phyloP scores from a whole-genome alignment of 2,888 invertebrate genomes.

The Notocelia uddmanniana region DNA sequence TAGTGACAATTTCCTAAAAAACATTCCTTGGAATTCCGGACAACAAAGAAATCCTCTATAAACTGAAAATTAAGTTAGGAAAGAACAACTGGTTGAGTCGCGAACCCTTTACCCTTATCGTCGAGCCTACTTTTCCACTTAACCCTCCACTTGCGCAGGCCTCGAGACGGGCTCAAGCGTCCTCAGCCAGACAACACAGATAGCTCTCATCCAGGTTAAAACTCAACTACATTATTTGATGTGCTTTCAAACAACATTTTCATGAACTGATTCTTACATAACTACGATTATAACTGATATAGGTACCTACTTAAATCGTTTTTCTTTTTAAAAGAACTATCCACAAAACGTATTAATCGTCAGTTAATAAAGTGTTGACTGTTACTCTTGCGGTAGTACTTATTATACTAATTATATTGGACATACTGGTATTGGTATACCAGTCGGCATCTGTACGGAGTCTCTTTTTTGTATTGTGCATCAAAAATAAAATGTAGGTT shows the following conservation, averaged over 20 bases:
- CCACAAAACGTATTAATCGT: too few species aligned
- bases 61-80: conserved; percentile 30
- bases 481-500: too few species aligned
- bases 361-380: too few species aligned
- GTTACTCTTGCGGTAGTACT: too few species aligned
- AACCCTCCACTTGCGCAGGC: conserved; percentile 30
- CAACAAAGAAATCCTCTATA: conserved; percentile 13
- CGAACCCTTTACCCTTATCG: conserved; percentile 50
- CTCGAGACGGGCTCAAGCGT: conserved; percentile 22
- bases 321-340: neutral
- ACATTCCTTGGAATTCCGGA: neutral
- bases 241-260: neutral
- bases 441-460: too few species aligned
- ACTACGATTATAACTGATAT: neutral
- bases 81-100: conserved; percentile 43
- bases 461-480: too few species aligned
- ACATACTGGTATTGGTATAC: too few species aligned
- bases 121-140: conserved; percentile 44
- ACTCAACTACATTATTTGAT: conserved; percentile 4
- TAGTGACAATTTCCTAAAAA: neutral
- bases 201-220: conserved; percentile 32
- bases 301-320: too few species aligned
- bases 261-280: neutral
- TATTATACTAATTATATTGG: too few species aligned
- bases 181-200: conserved; percentile 22